phyloP scores from a whole-genome alignment of 2,888 invertebrate genomes.

The Dicranocentrus wangi region DNA sequence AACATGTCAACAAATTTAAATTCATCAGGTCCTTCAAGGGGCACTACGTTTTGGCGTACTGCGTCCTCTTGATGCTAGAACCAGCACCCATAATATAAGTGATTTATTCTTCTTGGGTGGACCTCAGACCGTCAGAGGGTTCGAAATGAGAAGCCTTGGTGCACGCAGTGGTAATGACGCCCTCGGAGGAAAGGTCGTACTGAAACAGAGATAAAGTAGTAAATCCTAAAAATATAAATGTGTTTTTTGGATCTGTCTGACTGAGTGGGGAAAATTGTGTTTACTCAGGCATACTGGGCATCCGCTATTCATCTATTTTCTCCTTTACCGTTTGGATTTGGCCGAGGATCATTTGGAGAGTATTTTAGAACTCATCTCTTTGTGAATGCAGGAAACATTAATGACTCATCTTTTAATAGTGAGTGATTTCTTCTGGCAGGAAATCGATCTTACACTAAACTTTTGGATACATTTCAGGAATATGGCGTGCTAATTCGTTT shows the following conservation, averaged over 20 bases:
- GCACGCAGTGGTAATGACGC: constrained; percentile 86
- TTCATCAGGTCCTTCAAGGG: constrained; percentile 81
- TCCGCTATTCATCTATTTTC: constrained; percentile 89
- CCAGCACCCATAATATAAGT: constrained; percentile 78
- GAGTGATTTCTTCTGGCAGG: constrained; percentile 25
- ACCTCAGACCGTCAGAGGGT: constrained; percentile 90
- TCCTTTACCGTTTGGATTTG: constrained; percentile 90
- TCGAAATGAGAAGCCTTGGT: constrained; percentile 89
- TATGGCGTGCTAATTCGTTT: neutral
- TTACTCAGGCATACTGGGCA: constrained; percentile 86
- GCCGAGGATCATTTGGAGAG: constrained; percentile 86
- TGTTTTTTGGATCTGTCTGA: too few species aligned
- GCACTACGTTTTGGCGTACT: constrained; percentile 83
- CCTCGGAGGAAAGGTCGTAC: constrained; percentile 83
- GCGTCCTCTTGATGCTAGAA: constrained; percentile 75
- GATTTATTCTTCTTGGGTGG: constrained; percentile 93
- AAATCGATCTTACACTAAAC: too few species aligned
- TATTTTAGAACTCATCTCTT: constrained; percentile 92
- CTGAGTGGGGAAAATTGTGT: too few species aligned
- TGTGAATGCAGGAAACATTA: constrained; percentile 89
- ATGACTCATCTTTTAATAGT: constrained; percentile 74
- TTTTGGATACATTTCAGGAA: too few species aligned
- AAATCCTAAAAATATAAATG: constrained; percentile 2
- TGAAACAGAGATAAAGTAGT: too few species aligned
- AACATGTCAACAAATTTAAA: neutral